A percentile compares a stretch with the other conserved stretches of the same genome.
Conservation (phyloP, 2,888 invertebrate genomes). For the Lithophane socia region DNA sequence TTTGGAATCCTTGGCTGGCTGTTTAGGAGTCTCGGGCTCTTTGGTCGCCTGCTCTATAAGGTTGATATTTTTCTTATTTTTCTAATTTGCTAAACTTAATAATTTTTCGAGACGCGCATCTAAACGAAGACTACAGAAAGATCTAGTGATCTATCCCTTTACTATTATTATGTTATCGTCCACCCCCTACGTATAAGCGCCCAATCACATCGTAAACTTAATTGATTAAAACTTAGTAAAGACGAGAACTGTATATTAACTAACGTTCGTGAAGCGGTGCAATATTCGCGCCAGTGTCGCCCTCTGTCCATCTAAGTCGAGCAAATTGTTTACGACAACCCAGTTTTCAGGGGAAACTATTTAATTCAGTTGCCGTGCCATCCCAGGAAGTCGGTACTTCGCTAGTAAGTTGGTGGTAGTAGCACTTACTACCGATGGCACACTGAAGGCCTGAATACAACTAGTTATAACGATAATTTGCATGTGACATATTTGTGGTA, state of each 20-base stretch:
- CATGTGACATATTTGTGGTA: conserved; percentile 39
- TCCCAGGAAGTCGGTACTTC: conserved; percentile 74
- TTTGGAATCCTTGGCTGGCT: background rate
- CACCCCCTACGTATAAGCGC: conserved; percentile 12
- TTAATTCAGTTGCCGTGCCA: conserved; percentile 83
- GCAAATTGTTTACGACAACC: conserved; percentile 85
- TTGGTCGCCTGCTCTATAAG: background rate
- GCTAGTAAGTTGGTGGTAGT: conserved; percentile 77
- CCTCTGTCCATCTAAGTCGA: conserved; percentile 73
- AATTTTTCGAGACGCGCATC: background rate
- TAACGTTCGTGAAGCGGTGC: conserved; percentile 53
- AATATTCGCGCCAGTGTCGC: conserved; percentile 64
- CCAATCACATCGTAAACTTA: conserved; percentile 54
- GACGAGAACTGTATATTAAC: conserved; percentile 48
- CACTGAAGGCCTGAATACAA: conserved; percentile 54
- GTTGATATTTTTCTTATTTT: background rate
- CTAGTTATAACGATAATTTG: conserved; percentile 53
- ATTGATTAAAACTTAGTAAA: conserved; percentile 57
- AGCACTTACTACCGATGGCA: conserved; percentile 71
- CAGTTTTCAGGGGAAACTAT: conserved; percentile 84
- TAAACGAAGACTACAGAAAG: background rate
- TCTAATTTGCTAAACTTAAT: background rate
- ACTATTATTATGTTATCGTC: background rate
- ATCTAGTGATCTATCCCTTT: background rate
- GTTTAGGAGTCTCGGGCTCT: background rate